Evolutionary conservation across 1,140 invertebrate species (phyloP), one percentile per base, ranked within the genome.

Genomic region (Cydia fagiglandana): DNA sequence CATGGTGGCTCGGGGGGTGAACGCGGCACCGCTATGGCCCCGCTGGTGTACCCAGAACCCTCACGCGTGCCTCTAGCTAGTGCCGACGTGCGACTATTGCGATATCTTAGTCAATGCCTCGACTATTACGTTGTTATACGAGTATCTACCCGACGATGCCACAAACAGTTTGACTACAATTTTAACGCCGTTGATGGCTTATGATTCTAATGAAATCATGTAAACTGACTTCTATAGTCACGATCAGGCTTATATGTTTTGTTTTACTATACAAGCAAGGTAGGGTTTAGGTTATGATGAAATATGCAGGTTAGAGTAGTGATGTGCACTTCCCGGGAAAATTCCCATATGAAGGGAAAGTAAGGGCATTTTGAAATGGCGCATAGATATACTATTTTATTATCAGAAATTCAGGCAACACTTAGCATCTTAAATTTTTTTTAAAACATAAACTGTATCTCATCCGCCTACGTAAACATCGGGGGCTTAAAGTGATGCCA

Each of bases 11-110:
- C 93, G 95, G 75, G 96, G 96, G 1, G 84, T 96, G 10, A 93
- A 94, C 47, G 94, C 95, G 0, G 96, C 96, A 81, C 94, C 95
- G 2, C 93, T 97, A 81, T 96, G 96, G 95, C 96, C 96, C 2
- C 93, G 95, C 74, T 96, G 96, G 95, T 96, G 96, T 86, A 93
- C 94, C 17, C 95, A 96, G 80, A 96, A 96, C 88, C 95, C 96
- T 64, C 94, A 95, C 80, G 94, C 95, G 89, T 96, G 96, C 89
- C 95, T 96, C 89, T 92, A 92, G 84, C 78, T 61, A 24, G n/a
- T 28, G 28, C 66, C 13, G 68, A 64, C 56, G 17, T 61, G 20
- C 20, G 50, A 53, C 50, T 61, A 24, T 61, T 61, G 2, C 20
- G 17, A 24, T 61, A n/a, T 24, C 56, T 17, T 56, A 61, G 56